Evolutionary conservation across 2,888 invertebrate species (phyloP), one percentile per base, ranked within the genome.

Genomic region (Rhodophaea formosa): DNA sequence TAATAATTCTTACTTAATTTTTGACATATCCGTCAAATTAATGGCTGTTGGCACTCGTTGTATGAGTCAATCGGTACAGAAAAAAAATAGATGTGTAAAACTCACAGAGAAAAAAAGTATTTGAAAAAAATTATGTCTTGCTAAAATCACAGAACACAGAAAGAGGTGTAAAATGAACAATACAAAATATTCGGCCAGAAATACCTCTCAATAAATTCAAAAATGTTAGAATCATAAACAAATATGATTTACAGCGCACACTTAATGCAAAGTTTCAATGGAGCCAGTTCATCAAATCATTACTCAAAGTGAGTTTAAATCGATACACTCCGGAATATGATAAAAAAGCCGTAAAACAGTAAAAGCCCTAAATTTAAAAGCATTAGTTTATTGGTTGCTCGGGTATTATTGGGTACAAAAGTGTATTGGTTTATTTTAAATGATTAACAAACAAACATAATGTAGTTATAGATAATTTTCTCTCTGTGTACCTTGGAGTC

Each of bases 361-460:
- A 77, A 84, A 75, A 64, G 66, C 67, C 72, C 79, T 76, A 82
- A 80, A 86, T 81, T 75, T 86, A 85, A 84, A 77, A 86, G 85
- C 88, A 88, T 89, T 88, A 88, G 81, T 85, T 86, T 85, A 88
- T 86, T 86, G 84, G 73, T 84, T 79, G 76, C 74, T 67, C 8
- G 8, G 12, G 74, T 74, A 86, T 74, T 64, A 69, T 66, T 59
- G 60, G 1, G 65, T 2, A 42, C 61, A 73, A 57, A 81, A 82
- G 67, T 75, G 57, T 12, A 3, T 23, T n/a, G n/a, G n/a, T n/a
- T n/a, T n/a, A n/a, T n/a, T n/a, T n/a, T n/a, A n/a, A n/a, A n/a
- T n/a, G n/a, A n/a, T n/a, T n/a, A n/a, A n/a, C n/a, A n/a, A n/a
- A n/a, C n/a, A n/a, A n/a, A n/a, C n/a, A n/a, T n/a, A n/a, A n/a